Evolutionary conservation across 2,888 invertebrate genomes (phyloP).

Genomic region (Lordiphosa fenestrarum): DNA sequence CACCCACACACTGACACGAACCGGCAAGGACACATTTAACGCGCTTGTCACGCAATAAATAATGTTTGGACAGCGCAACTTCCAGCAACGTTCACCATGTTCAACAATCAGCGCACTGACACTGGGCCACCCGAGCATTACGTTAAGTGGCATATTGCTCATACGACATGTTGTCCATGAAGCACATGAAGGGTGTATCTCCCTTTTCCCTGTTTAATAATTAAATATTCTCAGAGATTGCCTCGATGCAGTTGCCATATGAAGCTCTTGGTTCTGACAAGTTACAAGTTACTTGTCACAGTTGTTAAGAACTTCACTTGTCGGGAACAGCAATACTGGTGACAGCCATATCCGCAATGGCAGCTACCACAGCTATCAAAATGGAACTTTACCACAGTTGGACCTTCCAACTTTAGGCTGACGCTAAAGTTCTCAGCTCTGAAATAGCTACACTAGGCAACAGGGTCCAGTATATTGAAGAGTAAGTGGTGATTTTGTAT

Average conservation of each 20-base stretch:
- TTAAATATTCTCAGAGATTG: constrained; percentile 62
- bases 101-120: constrained; percentile 53
- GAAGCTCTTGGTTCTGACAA: not conserved
- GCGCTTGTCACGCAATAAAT: constrained; percentile 73
- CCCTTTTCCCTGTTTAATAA: constrained; percentile 45
- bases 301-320: no score
- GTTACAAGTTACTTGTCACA: no score
- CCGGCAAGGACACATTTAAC: constrained; percentile 52
- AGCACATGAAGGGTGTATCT: no score
- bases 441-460: no score
- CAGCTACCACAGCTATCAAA: no score
- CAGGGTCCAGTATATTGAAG: no score
- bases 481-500: no score
- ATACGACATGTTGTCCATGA: constrained; percentile 57
- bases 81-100: constrained; percentile 11
- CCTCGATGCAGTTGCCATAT: constrained; percentile 13
- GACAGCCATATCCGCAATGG: no score
- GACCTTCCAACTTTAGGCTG: no score
- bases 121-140: constrained; percentile 58
- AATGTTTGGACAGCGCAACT: constrained; percentile 57
- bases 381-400: no score
- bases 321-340: no score
- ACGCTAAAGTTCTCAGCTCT: no score
- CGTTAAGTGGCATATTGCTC: constrained; percentile 71
- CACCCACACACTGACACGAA: constrained; percentile 16